A percentile compares a stretch with the other conserved stretches of the same genome.
phyloP scores from a whole-genome alignment of 2,797 vertebrate genomes.

The Lagodon rhomboides region DNA sequence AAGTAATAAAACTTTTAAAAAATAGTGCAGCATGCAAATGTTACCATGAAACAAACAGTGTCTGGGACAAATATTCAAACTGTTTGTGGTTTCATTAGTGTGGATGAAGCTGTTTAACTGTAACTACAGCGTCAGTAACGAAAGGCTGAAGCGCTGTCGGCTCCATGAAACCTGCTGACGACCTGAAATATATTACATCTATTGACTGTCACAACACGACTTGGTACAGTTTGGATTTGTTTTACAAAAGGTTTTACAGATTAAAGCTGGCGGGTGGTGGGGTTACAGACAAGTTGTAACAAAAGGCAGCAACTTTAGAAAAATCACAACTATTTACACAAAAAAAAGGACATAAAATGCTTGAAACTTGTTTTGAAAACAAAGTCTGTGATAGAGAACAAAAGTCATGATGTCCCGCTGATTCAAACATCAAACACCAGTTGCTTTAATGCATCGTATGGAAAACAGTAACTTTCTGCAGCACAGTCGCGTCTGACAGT shows the following conservation, averaged over 20 bases:
- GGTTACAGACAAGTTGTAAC: not conserved
- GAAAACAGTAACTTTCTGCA: slow-evolving; percentile 11
- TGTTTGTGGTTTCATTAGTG: not conserved
- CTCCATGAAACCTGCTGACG: not conserved
- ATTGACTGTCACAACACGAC: not conserved
- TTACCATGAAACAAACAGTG: slow-evolving; percentile 7
- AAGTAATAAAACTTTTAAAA: not conserved
- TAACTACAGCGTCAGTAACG: not conserved
- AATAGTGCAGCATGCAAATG: slow-evolving; percentile 33
- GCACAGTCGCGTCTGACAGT: not conserved
- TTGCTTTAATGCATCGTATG: not conserved
- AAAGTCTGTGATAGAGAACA: not conserved
- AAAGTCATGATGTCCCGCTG: not conserved
- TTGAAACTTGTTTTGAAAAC: not conserved
- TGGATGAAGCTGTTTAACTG: not conserved
- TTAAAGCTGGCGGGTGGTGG: not conserved
- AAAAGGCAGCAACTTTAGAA: not conserved
- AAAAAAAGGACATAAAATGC: not conserved
- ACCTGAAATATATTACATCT: not conserved
- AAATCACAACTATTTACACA: slow-evolving; percentile 33
- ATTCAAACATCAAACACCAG: not conserved
- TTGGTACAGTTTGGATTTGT: slow-evolving; percentile 2
- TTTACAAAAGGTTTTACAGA: not conserved
- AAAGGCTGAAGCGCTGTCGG: not conserved
- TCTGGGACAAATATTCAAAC: not conserved